Conservation (phyloP, 2,797 vertebrate genomes). For the Phoebastria nigripes region DNA sequence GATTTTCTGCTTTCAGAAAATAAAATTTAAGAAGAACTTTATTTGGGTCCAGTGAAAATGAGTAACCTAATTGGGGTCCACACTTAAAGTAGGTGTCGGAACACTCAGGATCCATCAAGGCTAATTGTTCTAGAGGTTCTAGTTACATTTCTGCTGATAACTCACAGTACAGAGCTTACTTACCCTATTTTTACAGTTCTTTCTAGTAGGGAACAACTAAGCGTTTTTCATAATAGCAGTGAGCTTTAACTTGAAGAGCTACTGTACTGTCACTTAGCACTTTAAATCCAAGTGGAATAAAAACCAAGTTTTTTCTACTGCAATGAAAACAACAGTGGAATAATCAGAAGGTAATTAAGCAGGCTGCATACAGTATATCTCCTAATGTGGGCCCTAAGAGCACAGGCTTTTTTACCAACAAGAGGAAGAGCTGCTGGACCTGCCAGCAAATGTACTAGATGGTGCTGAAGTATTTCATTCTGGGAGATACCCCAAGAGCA, state of each 20-base stretch:
- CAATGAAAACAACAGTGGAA: not conserved
- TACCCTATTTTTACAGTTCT: not conserved
- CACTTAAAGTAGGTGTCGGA: not conserved
- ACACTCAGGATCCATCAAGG: not conserved
- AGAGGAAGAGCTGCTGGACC: not conserved
- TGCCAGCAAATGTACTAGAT: not conserved
- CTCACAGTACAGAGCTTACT: not conserved
- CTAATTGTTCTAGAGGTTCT: not conserved
- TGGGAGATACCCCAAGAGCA: not conserved
- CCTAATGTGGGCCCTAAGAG: not conserved
- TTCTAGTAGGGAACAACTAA: not conserved
- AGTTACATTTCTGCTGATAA: not conserved
- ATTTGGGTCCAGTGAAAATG: not conserved
- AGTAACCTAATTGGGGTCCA: not conserved
- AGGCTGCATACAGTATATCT: not conserved
- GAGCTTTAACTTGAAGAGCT: not conserved
- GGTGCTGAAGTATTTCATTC: not conserved
- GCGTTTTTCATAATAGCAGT: not conserved
- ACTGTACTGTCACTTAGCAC: not conserved
- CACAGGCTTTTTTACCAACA: not conserved
- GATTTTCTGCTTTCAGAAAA: not conserved
- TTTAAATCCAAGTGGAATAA: not conserved
- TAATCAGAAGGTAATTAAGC: not conserved
- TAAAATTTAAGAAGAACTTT: not conserved
- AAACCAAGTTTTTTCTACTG: not conserved